phyloP scores from a whole-genome alignment of 2,797 vertebrate genomes.

The Micropoecilia bifurca region DNA sequence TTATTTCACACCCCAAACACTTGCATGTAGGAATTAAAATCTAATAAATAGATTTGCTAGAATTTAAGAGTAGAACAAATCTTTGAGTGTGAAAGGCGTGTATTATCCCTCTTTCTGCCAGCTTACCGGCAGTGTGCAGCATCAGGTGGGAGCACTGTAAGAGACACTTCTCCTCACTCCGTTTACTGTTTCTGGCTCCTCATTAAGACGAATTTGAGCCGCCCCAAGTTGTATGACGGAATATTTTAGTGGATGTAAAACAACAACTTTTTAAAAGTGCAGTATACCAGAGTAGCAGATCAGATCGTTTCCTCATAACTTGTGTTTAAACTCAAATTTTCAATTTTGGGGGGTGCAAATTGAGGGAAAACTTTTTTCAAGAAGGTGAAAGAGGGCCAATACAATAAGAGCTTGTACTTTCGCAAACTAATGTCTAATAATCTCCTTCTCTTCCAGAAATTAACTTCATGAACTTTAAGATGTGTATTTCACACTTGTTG shows the following conservation, averaged over 20 bases:
- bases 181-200: background rate
- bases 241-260: background rate
- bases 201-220: background rate
- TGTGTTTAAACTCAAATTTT: background rate
- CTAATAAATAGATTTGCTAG: too few relatives aligned
- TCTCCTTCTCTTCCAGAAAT: background rate
- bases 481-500: conserved; percentile 1
- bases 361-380: background rate
- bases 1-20: background rate
- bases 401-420: background rate
- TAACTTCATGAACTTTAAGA: background rate
- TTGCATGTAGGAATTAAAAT: too few relatives aligned
- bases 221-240: background rate
- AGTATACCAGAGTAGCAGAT: background rate
- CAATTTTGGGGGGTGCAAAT: background rate
- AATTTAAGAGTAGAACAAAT: background rate
- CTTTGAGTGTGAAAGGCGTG: background rate
- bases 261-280: background rate
- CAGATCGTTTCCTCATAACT: background rate
- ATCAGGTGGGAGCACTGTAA: background rate
- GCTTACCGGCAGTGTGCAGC: conserved; percentile 1
- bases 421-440: background rate
- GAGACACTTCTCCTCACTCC: background rate
- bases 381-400: background rate
- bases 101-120: background rate